These are phyloP conservation scores for Struthio camelus DNA, from an alignment of 2,113 vertebrate genomes.

Conservation along the genomic window DNA sequence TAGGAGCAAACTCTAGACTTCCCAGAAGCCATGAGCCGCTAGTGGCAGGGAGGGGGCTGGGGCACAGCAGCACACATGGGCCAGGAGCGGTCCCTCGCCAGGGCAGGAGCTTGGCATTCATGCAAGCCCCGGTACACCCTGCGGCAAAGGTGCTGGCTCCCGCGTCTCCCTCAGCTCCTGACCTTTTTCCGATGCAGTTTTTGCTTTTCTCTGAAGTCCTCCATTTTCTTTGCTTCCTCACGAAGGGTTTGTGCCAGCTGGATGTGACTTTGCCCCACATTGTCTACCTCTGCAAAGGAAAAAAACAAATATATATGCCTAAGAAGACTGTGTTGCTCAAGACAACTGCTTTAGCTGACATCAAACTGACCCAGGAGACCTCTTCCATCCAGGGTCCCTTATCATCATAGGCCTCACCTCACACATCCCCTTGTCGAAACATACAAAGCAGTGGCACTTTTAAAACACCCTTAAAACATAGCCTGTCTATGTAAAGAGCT, in stretches of 20 bases:
- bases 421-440: background rate
- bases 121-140: background rate
- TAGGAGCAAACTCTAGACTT: constrained; percentile 16
- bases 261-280: constrained; percentile 86
- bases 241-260: constrained; percentile 88
- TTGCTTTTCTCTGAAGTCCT: constrained; percentile 93
- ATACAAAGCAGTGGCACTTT: background rate
- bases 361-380: background rate
- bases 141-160: accelerated
- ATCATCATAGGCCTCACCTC: background rate
- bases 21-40: background rate
- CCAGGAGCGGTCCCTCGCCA: too few relatives aligned
- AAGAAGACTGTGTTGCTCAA: background rate
- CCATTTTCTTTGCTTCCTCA: constrained; percentile 91
- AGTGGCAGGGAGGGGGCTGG: accelerated
- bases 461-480: background rate
- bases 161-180: accelerated
- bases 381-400: background rate
- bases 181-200: constrained; percentile 90
- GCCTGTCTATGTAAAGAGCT: accelerated
- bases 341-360: background rate
- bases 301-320: background rate
- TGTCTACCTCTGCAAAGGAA: constrained; percentile 79
- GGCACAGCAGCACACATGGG: accelerated
- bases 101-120: background rate